These are phyloP conservation scores for Tupaia chinensis DNA, from an alignment of 2,113 vertebrate genomes.

Conservation along the genomic window DNA sequence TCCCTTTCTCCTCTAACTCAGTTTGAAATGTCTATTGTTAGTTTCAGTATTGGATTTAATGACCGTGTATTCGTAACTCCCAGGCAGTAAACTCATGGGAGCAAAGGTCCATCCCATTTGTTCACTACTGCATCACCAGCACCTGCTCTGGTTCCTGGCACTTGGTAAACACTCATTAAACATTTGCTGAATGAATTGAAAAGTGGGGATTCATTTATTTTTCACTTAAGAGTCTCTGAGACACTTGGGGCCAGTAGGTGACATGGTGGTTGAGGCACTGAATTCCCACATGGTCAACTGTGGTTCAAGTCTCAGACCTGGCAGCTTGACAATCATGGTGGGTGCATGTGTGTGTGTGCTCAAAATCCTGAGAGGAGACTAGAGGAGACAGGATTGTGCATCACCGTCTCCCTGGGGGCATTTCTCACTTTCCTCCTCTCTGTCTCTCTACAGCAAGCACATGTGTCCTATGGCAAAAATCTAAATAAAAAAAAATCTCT, in stretches of 20 bases:
- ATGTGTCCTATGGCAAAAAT: too few species aligned
- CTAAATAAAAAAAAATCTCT: neutral
- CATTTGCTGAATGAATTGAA: neutral
- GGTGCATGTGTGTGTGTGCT: too few species aligned
- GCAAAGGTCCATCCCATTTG: neutral
- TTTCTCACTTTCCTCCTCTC: too few species aligned
- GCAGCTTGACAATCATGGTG: too few species aligned
- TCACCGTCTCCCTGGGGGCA: too few species aligned
- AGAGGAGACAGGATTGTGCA: too few species aligned
- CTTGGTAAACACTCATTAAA: neutral
- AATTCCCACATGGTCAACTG: too few species aligned
- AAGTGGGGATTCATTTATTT: neutral
- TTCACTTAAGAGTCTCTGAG: slow-evolving; percentile 30
- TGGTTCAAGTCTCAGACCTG: too few species aligned
- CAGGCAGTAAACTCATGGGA: neutral
- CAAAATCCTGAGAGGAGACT: too few species aligned
- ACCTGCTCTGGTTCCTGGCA: neutral
- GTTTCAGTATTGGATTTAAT: neutral
- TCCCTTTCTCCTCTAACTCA: neutral
- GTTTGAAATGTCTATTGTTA: neutral
- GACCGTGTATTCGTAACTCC: neutral
- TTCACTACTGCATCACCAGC: neutral
- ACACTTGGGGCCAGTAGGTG: too few species aligned
- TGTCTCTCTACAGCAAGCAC: too few species aligned
- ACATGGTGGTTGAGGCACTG: too few species aligned